Evolutionary conservation across 1,140 invertebrate genomes (phyloP).

Genomic region (Papilio polyxenes): DNA sequence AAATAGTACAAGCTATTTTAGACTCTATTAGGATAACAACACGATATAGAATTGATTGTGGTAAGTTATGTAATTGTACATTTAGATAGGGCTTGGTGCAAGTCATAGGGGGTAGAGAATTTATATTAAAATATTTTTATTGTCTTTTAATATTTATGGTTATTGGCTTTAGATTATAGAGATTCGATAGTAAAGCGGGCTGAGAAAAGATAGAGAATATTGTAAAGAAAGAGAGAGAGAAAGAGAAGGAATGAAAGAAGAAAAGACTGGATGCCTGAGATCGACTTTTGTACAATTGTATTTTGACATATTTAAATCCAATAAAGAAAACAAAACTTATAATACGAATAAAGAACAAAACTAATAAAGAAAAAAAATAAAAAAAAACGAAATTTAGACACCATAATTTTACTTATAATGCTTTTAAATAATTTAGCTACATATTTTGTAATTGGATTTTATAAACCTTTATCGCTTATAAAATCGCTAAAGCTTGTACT

Average conservation of each 20-base stretch:
- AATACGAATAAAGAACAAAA: too few species aligned
- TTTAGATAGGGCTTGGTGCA: conserved; percentile 14
- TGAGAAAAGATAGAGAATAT: background rate
- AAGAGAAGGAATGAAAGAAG: too few species aligned
- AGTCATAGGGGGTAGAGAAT: background rate
- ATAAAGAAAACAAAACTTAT: too few species aligned
- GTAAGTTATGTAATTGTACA: conserved; percentile 18
- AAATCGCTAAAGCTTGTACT: background rate
- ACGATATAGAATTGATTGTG: background rate
- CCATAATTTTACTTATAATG: background rate
- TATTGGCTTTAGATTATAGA: background rate
- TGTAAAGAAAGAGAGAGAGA: too few species aligned
- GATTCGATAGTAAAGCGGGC: background rate
- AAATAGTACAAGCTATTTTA: conserved; percentile 3
- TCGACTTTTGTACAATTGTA: too few species aligned
- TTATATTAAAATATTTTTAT: background rate
- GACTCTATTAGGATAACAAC: background rate
- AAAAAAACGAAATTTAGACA: too few species aligned
- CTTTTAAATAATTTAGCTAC: background rate
- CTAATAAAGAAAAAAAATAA: too few species aligned
- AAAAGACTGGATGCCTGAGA: too few species aligned
- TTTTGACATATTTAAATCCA: too few species aligned
- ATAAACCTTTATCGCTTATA: background rate
- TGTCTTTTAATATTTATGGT: background rate
- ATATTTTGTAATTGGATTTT: background rate